Base-by-base conservation (phyloP, 2,888 invertebrate genomes). In the Heliconius cydno region DNA sequence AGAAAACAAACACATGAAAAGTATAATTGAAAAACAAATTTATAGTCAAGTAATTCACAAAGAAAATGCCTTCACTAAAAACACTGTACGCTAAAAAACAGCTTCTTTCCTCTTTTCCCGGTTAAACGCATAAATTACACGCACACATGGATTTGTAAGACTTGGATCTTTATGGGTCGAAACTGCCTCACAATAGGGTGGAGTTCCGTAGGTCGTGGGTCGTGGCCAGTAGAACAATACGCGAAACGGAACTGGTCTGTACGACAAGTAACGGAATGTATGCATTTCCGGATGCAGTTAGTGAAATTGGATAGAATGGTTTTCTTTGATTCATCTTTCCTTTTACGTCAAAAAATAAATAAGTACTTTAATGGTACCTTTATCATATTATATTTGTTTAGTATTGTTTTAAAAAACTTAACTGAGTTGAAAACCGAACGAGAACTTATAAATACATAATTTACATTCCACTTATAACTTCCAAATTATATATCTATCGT, bases 111-210 rank as follows among this genome's bases (percentile, higher is more conserved):
- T 68, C 9, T 46, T 70, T 70, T 25, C 80, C 83, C 83, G 85
- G 85, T 86, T 87, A 85, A 87, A 86, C 84, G 86, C 87, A 87
- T 89, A 89, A 87, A 90, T 90, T 88, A 88, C 86, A 88, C 88
- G 87, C 87, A 88, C 84, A 87, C 87, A 88, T 85, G 87, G 86
- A 82, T 90, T 86, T 87, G 90, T 91, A 92, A 92, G 87, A 87
- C 87, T 52, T 52, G 52, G 52, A 88, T 88, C 89, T 92, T 92
- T 92, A 92, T 90, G 91, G 87, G 87, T n/a, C 60, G 60, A 60
- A 60, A 60, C 60, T 60, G 60, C 60, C 88, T 87, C 85, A 85
- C 85, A 89, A 88, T 89, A 89, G 89, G 88, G 88, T 86, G 76
- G 79, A 85, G 90, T 87, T 87, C 87, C 87, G 88, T 80, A 80